Percentiles rank a stretch among this genome's conserved stretches.
These are phyloP conservation scores for Nestor notabilis DNA, from an alignment of 2,113 vertebrate genomes.

Conservation along the genomic window DNA sequence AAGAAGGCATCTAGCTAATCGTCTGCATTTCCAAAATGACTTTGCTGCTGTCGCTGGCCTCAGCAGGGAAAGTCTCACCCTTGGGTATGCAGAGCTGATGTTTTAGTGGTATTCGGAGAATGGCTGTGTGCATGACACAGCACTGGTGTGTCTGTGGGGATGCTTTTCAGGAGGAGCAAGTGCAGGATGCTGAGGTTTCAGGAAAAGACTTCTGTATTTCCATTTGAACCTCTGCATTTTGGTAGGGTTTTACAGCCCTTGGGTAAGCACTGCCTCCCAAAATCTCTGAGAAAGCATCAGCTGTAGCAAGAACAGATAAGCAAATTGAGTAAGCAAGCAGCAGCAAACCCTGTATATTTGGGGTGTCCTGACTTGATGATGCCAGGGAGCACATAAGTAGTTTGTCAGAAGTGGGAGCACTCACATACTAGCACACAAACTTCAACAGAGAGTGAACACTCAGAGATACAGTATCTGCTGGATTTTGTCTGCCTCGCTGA, in stretches of 20 bases:
- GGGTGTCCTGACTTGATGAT: not conserved
- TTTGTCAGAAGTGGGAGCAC: not conserved
- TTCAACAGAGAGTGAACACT: not conserved
- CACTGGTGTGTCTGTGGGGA: rapidly evolving
- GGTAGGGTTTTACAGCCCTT: not conserved
- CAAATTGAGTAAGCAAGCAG: not conserved
- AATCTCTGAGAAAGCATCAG: not conserved
- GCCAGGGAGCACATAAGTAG: not conserved
- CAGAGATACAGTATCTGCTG: not conserved
- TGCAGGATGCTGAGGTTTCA: not conserved
- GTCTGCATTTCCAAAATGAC: not conserved
- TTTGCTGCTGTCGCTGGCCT: not conserved
- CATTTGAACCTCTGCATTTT: not conserved
- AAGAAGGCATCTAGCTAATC: not conserved
- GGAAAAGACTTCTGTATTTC: not conserved
- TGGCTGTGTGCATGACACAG: rapidly evolving
- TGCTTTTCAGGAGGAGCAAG: not conserved
- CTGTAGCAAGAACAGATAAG: not conserved
- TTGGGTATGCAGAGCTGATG: not conserved
- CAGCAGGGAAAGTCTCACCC: not conserved
- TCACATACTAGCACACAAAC: not conserved
- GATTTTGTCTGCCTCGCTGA: not conserved
- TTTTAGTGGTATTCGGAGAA: not conserved
- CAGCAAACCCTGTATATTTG: not conserved
- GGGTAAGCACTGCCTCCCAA: not conserved